These are phyloP conservation scores for Novumbra hubbsi DNA, from an alignment of 2,797 vertebrate species.

Conservation along the genomic window DNA sequence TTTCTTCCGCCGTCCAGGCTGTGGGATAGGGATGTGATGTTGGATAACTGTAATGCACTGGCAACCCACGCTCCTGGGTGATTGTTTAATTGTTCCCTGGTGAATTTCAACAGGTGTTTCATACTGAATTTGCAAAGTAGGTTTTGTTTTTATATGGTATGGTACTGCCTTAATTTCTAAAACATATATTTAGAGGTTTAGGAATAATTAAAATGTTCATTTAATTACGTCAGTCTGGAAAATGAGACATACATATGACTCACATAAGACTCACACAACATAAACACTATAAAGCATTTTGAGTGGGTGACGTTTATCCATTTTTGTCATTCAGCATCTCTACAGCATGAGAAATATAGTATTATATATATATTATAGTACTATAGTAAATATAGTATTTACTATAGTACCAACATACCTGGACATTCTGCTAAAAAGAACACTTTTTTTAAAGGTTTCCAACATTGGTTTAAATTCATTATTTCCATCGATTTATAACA, in stretches of 20 bases:
- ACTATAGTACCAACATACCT: too few relatives aligned
- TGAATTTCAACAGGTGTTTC: not conserved
- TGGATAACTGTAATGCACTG: constrained; percentile 5
- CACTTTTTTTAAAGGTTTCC: too few relatives aligned
- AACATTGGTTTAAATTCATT: too few relatives aligned
- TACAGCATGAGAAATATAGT: too few relatives aligned
- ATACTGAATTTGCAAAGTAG: not conserved
- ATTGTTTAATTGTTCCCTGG: not conserved
- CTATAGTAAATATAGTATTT: too few relatives aligned
- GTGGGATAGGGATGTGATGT: not conserved
- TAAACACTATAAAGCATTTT: not conserved
- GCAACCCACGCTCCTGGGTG: not conserved
- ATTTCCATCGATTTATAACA: too few relatives aligned
- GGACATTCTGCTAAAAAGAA: too few relatives aligned
- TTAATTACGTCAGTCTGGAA: not conserved
- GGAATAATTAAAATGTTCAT: not conserved
- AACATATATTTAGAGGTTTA: not conserved
- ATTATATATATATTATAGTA: too few relatives aligned
- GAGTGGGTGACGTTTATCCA: too few relatives aligned
- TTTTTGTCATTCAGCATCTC: too few relatives aligned
- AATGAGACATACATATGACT: too few relatives aligned
- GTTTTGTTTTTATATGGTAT: not conserved
- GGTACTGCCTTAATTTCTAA: not conserved
- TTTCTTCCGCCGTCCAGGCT: constrained; percentile 2
- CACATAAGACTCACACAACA: not conserved